Base-by-base conservation (phyloP, 2,797 vertebrate species). In the Alectoris magna region DNA sequence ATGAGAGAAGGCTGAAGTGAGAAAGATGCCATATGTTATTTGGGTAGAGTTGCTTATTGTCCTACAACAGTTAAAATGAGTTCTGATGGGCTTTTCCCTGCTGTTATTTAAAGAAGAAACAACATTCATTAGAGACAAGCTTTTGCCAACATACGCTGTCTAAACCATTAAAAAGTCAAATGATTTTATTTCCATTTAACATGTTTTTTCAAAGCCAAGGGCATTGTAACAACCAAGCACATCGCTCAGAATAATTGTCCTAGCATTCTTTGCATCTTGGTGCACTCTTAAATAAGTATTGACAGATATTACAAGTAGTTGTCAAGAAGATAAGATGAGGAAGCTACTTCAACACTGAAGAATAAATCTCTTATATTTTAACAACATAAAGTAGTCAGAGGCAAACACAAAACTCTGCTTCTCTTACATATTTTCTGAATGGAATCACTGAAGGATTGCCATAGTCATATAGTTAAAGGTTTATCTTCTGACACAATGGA, bases 131-230 rank as follows among this genome's bases (percentile, higher is more conserved):
- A 82, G 78, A 94, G 68, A 82, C 68, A 88, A 93, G 69, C 34
- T n/a, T 85, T 90, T 96, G 86, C 86, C 93, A 93, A 90, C 21
- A 63, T 95, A 79, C 26, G 84, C 69, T 92, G 91, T 93, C 60
- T 71, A 76, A 82, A 84, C 46, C 71, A 67, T 90, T 75, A 89
- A 95, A 86, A 63, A 60, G 22, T 88, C 79, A 58, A 62, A 31
- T 70, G 56, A 68, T 64, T 91, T 91, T 88, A 92, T 87, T 93
- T 75, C 53, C 84, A 71, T 46, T 87, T 58, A 95, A 79, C 12
- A 48, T 79, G 81, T 68, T 94, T 95, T 96, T 88, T 79, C 78
- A 83, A 91, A 92, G 60, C 16, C 43, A 88, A 88, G 74, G 74
- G 41, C 58, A 60, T 88, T 79, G 53, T 88, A 75, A 91, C 72